phyloP scores from a whole-genome alignment of 2,888 invertebrate species.

The Buathra laborator region DNA sequence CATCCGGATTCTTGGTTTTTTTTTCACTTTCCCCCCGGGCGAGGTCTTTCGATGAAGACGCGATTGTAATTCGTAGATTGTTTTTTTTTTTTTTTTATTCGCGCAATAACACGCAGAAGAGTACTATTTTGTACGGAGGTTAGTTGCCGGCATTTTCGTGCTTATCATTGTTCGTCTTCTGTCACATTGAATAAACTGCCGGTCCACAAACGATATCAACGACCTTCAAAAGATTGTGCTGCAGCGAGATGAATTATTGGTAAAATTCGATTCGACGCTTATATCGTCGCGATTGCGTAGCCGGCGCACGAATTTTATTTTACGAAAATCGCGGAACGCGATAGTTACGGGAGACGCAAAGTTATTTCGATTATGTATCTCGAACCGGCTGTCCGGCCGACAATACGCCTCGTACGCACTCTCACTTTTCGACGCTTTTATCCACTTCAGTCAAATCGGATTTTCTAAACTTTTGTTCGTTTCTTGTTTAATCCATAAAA shows the following conservation, averaged over 20 bases:
- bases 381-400: slow-evolving; percentile 23
- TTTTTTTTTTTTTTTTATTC: background rate
- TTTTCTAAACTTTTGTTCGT: background rate
- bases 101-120: background rate
- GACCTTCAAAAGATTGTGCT: background rate
- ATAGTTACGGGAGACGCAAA: background rate
- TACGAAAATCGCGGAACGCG: background rate
- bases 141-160: slow-evolving; percentile 42
- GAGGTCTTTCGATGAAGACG: background rate
- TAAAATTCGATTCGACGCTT: background rate
- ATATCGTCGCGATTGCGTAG: background rate
- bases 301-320: background rate
- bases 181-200: background rate
- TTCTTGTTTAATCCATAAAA: background rate
- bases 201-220: background rate
- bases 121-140: slow-evolving; percentile 17
- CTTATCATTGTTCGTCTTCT: slow-evolving; percentile 29
- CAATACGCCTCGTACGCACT: background rate
- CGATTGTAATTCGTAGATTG: slow-evolving; percentile 6
- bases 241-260: background rate
- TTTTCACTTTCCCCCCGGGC: background rate
- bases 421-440: background rate
- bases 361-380: background rate
- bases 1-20: slow-evolving; percentile 36
- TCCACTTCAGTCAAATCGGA: background rate